A percentile compares a stretch with the other conserved stretches of the same genome.
These are phyloP conservation scores for Cottoperca gobio DNA, from an alignment of 2,797 vertebrate species.

Conservation along the genomic window DNA sequence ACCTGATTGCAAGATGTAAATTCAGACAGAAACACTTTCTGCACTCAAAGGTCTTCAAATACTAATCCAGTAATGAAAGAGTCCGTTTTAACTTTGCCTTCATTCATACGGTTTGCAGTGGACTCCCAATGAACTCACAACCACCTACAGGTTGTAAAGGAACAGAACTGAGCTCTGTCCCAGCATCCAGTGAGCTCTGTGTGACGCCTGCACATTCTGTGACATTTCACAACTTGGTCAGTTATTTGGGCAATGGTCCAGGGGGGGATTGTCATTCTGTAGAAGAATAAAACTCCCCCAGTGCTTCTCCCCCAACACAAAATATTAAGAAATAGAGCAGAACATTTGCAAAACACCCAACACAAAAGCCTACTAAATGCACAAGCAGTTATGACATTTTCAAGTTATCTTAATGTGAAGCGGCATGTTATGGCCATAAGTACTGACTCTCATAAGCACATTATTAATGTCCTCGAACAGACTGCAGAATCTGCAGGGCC, in stretches of 20 bases:
- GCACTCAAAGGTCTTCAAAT: neutral
- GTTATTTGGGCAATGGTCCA: neutral
- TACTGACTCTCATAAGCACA: neutral
- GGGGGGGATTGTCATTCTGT: neutral
- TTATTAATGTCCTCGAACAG: slow-evolving; percentile 11
- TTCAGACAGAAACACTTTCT: neutral
- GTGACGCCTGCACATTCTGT: neutral
- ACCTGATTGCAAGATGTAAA: too few species aligned
- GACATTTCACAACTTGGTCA: slow-evolving; percentile 17
- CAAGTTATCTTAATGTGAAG: neutral
- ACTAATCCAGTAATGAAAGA: too few species aligned
- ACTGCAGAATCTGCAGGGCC: neutral
- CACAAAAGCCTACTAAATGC: neutral
- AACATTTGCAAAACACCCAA: neutral
- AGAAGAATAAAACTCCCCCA: slow-evolving; percentile 7
- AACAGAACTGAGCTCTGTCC: neutral
- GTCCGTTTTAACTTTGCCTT: too few species aligned
- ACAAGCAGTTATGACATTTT: neutral
- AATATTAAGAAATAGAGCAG: neutral
- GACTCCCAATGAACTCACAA: neutral
- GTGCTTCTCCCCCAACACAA: neutral
- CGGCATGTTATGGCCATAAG: neutral
- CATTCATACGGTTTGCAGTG: neutral
- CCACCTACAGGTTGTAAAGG: too few species aligned
- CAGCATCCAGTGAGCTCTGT: neutral